Conservation (phyloP, 2,888 invertebrate species). For the Linnaemya tessellans region DNA sequence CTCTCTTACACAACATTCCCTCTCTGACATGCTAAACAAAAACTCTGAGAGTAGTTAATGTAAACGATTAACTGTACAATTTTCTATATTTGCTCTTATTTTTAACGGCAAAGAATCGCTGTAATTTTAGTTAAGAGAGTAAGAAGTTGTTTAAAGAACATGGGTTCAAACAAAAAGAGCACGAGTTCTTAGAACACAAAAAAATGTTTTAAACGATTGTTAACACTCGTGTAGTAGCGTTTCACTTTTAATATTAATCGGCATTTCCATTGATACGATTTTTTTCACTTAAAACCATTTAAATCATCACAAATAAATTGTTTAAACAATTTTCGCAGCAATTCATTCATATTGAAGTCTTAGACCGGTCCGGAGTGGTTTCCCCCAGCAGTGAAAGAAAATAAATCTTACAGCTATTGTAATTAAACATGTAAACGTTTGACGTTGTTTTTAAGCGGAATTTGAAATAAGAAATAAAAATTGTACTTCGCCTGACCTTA, state of each 20-base stretch:
- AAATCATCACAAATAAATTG: conserved; percentile 66
- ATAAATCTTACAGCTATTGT: not conserved
- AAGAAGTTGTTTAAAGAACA: not conserved
- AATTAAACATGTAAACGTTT: not conserved
- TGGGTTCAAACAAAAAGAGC: not conserved
- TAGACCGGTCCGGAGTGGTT: conserved; percentile 60
- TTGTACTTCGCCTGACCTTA: conserved; percentile 54
- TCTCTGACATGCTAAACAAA: not conserved
- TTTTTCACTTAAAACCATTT: conserved; percentile 32
- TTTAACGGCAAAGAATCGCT: conserved; percentile 8
- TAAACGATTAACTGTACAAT: conserved; percentile 16
- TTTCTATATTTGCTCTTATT: not conserved
- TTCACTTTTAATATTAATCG: conserved; percentile 45
- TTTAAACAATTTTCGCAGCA: conserved; percentile 61
- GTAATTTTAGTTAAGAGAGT: not conserved
- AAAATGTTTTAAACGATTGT: conserved; percentile 7
- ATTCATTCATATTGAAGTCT: conserved; percentile 64
- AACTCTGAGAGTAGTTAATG: not conserved
- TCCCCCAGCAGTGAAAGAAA: conserved; percentile 18
- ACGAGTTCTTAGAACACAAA: not conserved
- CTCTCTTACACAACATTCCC: not conserved
- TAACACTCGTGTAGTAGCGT: conserved; percentile 18
- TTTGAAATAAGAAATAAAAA: conserved; percentile 13
- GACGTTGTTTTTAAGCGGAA: conserved; percentile 27
- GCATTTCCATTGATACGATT: conserved; percentile 39